These are phyloP conservation scores for Mimachlamys varia DNA, from an alignment of 2,888 invertebrate species.

Conservation along the genomic window DNA sequence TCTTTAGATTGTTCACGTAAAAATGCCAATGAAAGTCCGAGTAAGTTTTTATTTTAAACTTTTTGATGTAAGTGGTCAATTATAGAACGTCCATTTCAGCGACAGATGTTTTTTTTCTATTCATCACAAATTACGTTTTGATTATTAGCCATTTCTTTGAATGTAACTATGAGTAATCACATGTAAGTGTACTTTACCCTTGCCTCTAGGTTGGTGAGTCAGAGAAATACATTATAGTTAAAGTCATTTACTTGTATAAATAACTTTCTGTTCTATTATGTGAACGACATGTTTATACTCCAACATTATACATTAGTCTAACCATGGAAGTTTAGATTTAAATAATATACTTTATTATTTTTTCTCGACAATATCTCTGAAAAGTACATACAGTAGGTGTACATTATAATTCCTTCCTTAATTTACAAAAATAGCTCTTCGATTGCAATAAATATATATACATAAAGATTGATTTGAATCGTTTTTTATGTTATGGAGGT, in stretches of 20 bases:
- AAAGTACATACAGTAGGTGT: too few species aligned
- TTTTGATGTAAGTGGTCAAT: background rate
- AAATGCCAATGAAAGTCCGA: background rate
- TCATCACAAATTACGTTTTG: background rate
- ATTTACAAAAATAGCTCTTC: too few species aligned
- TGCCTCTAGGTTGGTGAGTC: background rate
- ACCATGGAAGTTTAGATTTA: too few species aligned
- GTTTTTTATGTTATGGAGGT: too few species aligned
- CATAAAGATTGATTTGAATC: too few species aligned
- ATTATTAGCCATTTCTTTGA: background rate
- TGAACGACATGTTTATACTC: background rate
- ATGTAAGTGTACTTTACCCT: background rate
- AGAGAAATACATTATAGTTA: background rate
- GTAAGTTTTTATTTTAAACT: background rate
- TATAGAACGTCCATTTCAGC: background rate
- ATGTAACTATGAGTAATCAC: background rate
- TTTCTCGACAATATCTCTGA: too few species aligned
- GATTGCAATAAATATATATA: too few species aligned
- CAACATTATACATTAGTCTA: too few species aligned
- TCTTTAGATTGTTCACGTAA: background rate
- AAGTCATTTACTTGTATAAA: background rate
- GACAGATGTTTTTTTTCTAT: slow-evolving; percentile 24
- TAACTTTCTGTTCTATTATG: background rate
- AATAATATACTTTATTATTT: too few species aligned
- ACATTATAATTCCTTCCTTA: too few species aligned